Evolutionary conservation across 1,140 invertebrate species (phyloP).

Genomic region (Temnothorax nylanderi): DNA sequence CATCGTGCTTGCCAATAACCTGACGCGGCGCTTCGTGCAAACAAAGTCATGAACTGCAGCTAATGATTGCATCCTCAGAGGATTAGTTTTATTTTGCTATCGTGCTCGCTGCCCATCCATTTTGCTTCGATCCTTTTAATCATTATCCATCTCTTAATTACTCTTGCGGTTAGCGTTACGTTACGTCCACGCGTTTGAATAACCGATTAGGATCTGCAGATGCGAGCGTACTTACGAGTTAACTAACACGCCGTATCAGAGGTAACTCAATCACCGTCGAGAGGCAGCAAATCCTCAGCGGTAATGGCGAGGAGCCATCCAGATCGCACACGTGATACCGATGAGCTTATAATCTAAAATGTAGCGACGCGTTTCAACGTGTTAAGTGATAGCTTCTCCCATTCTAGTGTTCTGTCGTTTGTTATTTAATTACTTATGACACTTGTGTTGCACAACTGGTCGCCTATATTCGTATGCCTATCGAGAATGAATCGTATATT

Average conservation of each 20-base stretch:
- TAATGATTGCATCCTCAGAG: background rate
- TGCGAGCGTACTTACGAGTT: slow-evolving; percentile 3
- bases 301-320: slow-evolving; percentile 39
- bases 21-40: background rate
- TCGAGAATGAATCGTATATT: background rate
- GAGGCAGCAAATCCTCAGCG: slow-evolving; percentile 50
- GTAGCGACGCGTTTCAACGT: background rate
- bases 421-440: slow-evolving; percentile 2
- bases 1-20: slow-evolving; percentile 16
- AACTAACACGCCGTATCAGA: slow-evolving; percentile 39
- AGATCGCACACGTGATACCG: slow-evolving; percentile 37
- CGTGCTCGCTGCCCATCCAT: background rate
- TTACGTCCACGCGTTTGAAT: slow-evolving; percentile 35
- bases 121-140: slow-evolving; percentile 8
- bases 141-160: background rate
- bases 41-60: background rate
- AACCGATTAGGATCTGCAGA: slow-evolving; percentile 34
- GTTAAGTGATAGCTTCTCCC: background rate
- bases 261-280: slow-evolving; percentile 49
- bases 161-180: slow-evolving; percentile 6
- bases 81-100: background rate
- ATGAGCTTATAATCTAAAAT: slow-evolving; percentile 45
- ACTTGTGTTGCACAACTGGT: background rate
- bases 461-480: background rate
- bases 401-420: background rate